Conservation (phyloP, 1,140 invertebrate genomes). For the Thrips palmi region DNA sequence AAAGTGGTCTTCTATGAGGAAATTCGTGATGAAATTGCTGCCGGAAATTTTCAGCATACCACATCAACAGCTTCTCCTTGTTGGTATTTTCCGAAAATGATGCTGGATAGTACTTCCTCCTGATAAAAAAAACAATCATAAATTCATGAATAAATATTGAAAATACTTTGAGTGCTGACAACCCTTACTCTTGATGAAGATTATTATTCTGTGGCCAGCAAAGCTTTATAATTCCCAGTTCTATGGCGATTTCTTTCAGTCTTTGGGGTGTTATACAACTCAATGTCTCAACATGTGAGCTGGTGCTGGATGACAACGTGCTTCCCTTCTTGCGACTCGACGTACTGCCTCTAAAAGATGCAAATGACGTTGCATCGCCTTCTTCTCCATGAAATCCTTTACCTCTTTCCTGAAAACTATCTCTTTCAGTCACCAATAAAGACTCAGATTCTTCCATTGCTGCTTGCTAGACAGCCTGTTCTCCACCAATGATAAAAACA, state of each 20-base stretch:
- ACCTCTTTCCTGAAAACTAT: no score
- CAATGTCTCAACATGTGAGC: no score
- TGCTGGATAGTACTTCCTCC: slow-evolving; percentile 32
- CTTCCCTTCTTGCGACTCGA: no score
- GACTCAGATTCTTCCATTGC: no score
- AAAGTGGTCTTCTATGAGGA: slow-evolving; percentile 44
- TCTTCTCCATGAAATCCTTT: no score
- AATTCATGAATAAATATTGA: background rate
- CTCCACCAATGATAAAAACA: no score
- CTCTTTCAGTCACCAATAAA: no score
- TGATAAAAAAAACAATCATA: slow-evolving; percentile 2
- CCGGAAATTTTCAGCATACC: slow-evolving; percentile 67
- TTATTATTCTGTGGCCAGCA: slow-evolving; percentile 26
- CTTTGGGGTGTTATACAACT: slow-evolving; percentile 21
- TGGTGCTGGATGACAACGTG: no score
- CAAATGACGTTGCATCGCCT: no score
- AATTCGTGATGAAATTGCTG: slow-evolving; percentile 51
- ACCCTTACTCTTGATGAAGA: slow-evolving; percentile 26
- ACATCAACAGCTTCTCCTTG: slow-evolving; percentile 58
- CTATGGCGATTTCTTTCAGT: slow-evolving; percentile 23
- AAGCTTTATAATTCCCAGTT: slow-evolving; percentile 29
- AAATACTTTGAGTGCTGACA: slow-evolving; percentile 19
- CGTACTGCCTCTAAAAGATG: no score
- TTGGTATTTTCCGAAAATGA: slow-evolving; percentile 50
- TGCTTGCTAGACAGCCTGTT: no score